Evolutionary conservation across 2,113 vertebrate species (phyloP), one percentile per base, ranked within the genome.

Genomic region (Lates calcarifer): DNA sequence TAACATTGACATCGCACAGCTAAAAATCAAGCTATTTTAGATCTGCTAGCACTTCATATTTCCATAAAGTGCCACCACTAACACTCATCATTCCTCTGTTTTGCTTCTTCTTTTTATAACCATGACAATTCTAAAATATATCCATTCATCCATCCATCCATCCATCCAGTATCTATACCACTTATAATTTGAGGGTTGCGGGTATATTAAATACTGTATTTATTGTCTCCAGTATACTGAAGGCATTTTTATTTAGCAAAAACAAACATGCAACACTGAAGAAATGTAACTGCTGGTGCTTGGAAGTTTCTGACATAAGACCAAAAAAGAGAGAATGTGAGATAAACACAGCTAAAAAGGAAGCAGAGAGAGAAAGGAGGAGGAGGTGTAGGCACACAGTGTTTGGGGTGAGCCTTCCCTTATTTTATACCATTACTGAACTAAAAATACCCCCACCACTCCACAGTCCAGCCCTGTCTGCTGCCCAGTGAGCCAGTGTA

Each of bases 381-480:
- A 43, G 51, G 70, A 47, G 77, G 14, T 47, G 70, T 28, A 51
- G 41, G 31, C 45, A 74, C 65, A 41, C 57, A n/a, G 41, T 73
- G 71, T 63, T 84, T 77, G 49, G 53, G 53, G 18, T 76, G 65
- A 86, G 82, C 64, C 69, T 39, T 79, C 77, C 47, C 47, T 70
- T 70, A 41, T 86, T 86, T 91, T 79, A 63, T 63, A 83, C 57
- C 76, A 87, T 91, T 82, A 82, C 82, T 24, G 22, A 51, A 79
- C 85, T 89, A 90, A 90, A 92, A 93, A 91, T 92, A 90, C n/a
- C 20, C 45, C 49, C 47, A 73, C 67, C 62, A 4, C 74, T 61
- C 72, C 72, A 70, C 28, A 55, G 77, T 79, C 81, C 79, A 76
- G 79, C 83, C 83, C 57, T 57, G 82, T 86, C 81, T 91, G 77